Percentiles rank a stretch among this genome's conserved stretches.
Evolutionary conservation across 2,888 invertebrate genomes (phyloP).

Genomic region (Zygothrica quintamaculata): DNA sequence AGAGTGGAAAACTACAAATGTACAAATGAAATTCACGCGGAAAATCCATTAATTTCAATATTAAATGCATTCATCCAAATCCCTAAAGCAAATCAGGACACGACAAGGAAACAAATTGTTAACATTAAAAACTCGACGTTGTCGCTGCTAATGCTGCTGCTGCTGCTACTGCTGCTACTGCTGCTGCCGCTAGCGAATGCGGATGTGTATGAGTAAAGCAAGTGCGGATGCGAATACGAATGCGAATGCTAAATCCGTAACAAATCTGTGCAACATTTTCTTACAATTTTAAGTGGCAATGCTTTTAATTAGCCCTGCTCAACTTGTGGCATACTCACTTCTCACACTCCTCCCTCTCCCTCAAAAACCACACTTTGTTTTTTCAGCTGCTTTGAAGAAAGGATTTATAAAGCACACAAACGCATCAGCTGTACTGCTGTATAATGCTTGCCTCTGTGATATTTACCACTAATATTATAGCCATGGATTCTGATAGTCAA

Average conservation of each 20-base stretch:
- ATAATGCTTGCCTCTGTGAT: constrained; percentile 10
- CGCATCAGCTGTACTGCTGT: constrained; percentile 60
- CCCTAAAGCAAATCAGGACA: constrained; percentile 42
- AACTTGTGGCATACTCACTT: constrained; percentile 17
- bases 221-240: not conserved
- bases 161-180: constrained; percentile 20
- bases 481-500: constrained; percentile 52
- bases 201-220: not conserved
- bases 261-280: constrained; percentile 62
- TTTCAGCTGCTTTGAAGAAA: constrained; percentile 21
- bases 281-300: constrained; percentile 66
- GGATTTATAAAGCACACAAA: constrained; percentile 56
- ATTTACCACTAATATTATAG: constrained; percentile 52
- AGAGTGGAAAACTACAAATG: not conserved
- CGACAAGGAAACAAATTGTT: constrained; percentile 60
- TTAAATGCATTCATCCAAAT: constrained; percentile 54
- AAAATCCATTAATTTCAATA: constrained; percentile 57
- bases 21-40: constrained; percentile 25
- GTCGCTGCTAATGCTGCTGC: constrained; percentile 19
- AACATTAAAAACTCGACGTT: constrained; percentile 54
- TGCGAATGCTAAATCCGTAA: constrained; percentile 47
- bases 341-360: not conserved
- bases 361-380: not conserved
- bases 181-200: constrained; percentile 13
- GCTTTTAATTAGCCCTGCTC: constrained; percentile 62